A percentile compares a stretch with the other conserved stretches of the same genome.
phyloP scores from a whole-genome alignment of 2,113 vertebrate species.

The Sebastes schlegelii region DNA sequence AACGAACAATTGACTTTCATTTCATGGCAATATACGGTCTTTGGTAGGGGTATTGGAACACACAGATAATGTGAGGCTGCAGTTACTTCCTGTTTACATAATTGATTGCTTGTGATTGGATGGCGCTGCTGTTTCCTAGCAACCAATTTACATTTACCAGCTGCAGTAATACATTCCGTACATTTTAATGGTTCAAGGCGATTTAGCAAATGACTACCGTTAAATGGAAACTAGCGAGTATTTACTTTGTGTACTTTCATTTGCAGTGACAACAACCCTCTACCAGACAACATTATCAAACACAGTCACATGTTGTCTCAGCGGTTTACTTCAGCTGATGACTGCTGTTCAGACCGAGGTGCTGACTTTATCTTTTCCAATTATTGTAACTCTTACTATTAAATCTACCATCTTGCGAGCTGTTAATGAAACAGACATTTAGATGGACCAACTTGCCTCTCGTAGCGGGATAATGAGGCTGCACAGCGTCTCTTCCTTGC shows the following conservation, averaged over 20 bases:
- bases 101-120: not conserved
- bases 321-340: not conserved
- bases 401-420: not conserved
- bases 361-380: not conserved
- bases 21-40: too few species aligned
- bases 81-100: not conserved
- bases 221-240: not conserved
- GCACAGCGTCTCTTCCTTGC: conserved; percentile 95
- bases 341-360: not conserved
- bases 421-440: not conserved
- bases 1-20: too few species aligned
- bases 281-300: not conserved
- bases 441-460: conserved; percentile 83
- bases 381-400: not conserved
- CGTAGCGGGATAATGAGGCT: conserved; percentile 98
- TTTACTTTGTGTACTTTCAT: not conserved
- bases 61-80: not conserved
- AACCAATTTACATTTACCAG: not conserved
- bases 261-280: not conserved
- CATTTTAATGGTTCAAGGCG: not conserved
- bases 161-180: not conserved
- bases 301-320: not conserved
- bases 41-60: too few species aligned
- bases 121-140: not conserved
- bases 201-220: not conserved